Conservation (phyloP, 1,140 invertebrate genomes). For the Parapsyche elsis region DNA sequence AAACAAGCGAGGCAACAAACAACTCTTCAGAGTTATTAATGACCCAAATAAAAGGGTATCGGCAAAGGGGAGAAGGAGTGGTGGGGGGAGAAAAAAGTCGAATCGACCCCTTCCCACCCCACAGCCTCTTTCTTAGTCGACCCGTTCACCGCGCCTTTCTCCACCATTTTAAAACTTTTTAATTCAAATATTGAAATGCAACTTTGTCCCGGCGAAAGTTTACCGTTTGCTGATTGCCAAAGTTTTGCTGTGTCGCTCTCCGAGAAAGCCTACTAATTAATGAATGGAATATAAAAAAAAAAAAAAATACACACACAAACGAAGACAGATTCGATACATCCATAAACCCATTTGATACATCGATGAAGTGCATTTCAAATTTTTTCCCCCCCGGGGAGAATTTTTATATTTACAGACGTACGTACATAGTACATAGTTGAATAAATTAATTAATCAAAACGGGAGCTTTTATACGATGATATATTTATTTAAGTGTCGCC, state of each 20-base stretch:
- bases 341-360: too few relatives aligned
- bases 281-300: conserved; percentile 13
- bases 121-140: neutral
- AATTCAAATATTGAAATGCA: conserved; percentile 45
- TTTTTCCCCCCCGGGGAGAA: too few relatives aligned
- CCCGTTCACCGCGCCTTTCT: neutral
- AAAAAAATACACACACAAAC: neutral
- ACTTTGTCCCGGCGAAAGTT: conserved; percentile 36
- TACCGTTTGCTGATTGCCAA: conserved; percentile 29
- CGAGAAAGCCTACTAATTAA: conserved; percentile 13
- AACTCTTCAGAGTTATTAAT: conserved; percentile 44
- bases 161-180: conserved; percentile 32
- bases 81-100: neutral
- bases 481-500: too few relatives aligned
- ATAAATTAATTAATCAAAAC: too few relatives aligned
- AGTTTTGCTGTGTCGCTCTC: conserved; percentile 18
- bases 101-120: neutral
- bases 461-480: too few relatives aligned
- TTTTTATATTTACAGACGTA: too few relatives aligned
- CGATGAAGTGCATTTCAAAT: too few relatives aligned
- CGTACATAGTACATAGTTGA: too few relatives aligned
- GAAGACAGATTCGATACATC: neutral
- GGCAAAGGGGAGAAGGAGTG: neutral
- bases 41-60: conserved; percentile 43
- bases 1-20: conserved; percentile 42